These are phyloP conservation scores for Rambutsinella grinnellia DNA, from an alignment of 2,888 invertebrate genomes.

Conservation along the genomic window DNA sequence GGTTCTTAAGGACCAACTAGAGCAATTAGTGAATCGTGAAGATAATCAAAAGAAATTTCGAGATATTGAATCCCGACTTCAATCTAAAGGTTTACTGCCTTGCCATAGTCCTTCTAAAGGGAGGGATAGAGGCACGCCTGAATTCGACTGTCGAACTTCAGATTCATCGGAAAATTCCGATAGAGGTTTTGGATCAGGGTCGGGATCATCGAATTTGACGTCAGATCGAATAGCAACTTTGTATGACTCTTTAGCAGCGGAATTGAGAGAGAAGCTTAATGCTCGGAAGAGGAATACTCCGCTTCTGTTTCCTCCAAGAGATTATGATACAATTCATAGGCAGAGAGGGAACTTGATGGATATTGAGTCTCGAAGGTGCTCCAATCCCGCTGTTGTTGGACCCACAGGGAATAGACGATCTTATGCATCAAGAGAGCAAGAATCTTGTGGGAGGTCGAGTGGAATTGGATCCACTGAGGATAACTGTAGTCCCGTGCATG, in stretches of 20 bases:
- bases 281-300: constrained; percentile 74
- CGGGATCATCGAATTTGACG: constrained; percentile 64
- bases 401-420: constrained; percentile 60
- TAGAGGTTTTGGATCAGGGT: constrained; percentile 66
- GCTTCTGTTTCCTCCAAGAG: constrained; percentile 89
- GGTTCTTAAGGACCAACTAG: constrained; percentile 87
- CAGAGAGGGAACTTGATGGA: constrained; percentile 82
- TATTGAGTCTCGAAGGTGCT: constrained; percentile 78
- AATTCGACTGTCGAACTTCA: constrained; percentile 66
- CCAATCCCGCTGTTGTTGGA: constrained; percentile 78
- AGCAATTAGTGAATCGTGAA: constrained; percentile 83
- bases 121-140: constrained; percentile 61
- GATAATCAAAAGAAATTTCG: constrained; percentile 88
- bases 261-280: constrained; percentile 82
- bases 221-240: constrained; percentile 77
- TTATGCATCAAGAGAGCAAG: constrained; percentile 68
- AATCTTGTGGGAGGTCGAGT: constrained; percentile 85
- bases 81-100: constrained; percentile 69
- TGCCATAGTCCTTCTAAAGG: constrained; percentile 67
- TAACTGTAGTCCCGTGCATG: constrained; percentile 75
- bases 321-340: constrained; percentile 93
- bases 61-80: constrained; percentile 79
- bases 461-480: constrained; percentile 92
- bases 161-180: constrained; percentile 66
- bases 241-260: constrained; percentile 93